Evolutionary conservation across 2,888 invertebrate genomes (phyloP).

Genomic region (Orthosia cruda): DNA sequence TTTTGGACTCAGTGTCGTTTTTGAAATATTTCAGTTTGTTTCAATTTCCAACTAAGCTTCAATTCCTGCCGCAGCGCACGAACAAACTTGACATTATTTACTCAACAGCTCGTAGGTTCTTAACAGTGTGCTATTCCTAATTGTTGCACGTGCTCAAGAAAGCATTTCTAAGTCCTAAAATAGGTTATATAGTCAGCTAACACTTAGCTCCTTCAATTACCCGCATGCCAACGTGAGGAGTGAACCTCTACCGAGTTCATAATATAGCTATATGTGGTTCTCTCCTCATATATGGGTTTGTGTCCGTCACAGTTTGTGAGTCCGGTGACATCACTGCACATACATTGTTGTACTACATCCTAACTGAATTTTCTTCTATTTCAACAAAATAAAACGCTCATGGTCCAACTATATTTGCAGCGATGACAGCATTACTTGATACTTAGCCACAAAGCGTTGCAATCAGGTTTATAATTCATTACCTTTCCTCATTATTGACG

Average conservation of each 20-base stretch:
- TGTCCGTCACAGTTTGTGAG: conserved; percentile 45
- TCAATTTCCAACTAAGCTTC: conserved; percentile 22
- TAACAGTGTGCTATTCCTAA: conserved; percentile 57
- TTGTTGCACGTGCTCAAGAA: conserved; percentile 63
- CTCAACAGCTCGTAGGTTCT: conserved; percentile 36
- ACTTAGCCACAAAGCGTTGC: conserved; percentile 32
- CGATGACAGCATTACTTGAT: conserved; percentile 53
- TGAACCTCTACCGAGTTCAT: conserved; percentile 7
- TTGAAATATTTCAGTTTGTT: conserved; percentile 6
- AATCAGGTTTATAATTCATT: conserved; percentile 54
- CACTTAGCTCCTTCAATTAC: conserved; percentile 42
- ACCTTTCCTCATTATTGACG: conserved; percentile 43
- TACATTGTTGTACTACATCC: conserved; percentile 49
- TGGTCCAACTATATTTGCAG: conserved; percentile 36
- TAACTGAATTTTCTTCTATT: conserved; percentile 53
- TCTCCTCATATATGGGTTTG: conserved; percentile 40
- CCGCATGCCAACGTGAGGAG: conserved; percentile 45
- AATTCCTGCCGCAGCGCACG: conserved; percentile 18
- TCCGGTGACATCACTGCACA: conserved; percentile 62
- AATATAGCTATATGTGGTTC: conserved; percentile 26
- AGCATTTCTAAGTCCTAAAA: conserved; percentile 61
- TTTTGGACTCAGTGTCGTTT: background rate
- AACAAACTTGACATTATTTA: conserved; percentile 54
- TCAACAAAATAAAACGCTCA: conserved; percentile 43
- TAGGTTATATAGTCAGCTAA: conserved; percentile 43